Base-by-base conservation (phyloP, 2,888 invertebrate genomes). In the Syrphus vitripennis region DNA sequence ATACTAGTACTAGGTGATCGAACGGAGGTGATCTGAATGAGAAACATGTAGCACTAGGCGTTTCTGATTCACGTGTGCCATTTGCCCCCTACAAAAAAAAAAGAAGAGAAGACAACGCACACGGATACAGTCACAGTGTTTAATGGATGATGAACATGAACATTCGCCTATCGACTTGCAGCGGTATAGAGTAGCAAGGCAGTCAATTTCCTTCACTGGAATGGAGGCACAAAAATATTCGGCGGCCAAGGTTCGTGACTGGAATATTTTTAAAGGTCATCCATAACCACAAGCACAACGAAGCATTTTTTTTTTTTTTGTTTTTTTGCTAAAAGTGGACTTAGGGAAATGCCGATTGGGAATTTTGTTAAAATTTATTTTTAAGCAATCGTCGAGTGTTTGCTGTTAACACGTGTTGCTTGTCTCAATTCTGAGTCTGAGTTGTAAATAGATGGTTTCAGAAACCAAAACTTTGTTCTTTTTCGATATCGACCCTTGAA, bases 161-260 rank as follows among this genome's bases (percentile, higher is more conserved):
- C 48, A 48, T 31, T 48, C 12, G 48, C 19, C 65, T 19, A n/a
- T 10, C 21, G 12, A 16, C 34, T 7, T 1, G 65, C 21, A 7
- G 24, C 9, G 29, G 65, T 7, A 16, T 40, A 24, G 61, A 21
- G 61, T n/a, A 37, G 16, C 37, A 16, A n/a, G 63, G 26, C 21
- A 48, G 65, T 72, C 65, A 69, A 65, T 76, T 84, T 84, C 83
- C 83, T 84, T 80, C 75, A 34, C 61, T 61, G 59, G 76, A 84
- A 80, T 59, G 67, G 34, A 81, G 69, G 63, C 63, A 37, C 59
- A 61, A 48, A 48, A 71, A 82, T 71, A 81, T 86, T 86, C 74
- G 86, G 86, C 82, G 81, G 81, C 74, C 82, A 82, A 86, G 82
- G 81, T 86, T 86, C 86, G 86, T 86, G 86, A 86, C 86, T 86